Percentiles rank a stretch among this genome's conserved stretches.
These are phyloP conservation scores for Bactericera cockerelli DNA, from an alignment of 1,140 invertebrate genomes.

Conservation along the genomic window DNA sequence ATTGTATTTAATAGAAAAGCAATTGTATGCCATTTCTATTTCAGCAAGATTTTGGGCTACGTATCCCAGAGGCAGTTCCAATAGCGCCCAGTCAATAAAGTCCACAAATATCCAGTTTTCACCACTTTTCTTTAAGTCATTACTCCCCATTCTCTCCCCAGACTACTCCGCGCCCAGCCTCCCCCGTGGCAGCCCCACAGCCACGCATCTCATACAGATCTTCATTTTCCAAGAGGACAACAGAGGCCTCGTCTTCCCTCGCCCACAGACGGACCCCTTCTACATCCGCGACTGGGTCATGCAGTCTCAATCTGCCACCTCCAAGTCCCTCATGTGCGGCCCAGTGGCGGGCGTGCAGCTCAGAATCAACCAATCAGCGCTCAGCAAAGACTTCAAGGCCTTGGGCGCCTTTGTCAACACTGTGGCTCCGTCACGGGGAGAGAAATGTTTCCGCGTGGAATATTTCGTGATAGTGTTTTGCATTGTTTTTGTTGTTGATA, in stretches of 20 bases:
- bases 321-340: neutral
- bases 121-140: too few species aligned
- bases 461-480: too few species aligned
- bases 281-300: slow-evolving; percentile 2
- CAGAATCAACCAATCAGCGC: neutral
- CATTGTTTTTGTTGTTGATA: too few species aligned
- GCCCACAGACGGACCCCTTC: neutral
- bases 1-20: too few species aligned
- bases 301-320: neutral
- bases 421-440: too few species aligned
- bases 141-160: neutral
- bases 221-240: slow-evolving; percentile 2
- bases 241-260: neutral
- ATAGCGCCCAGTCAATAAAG: too few species aligned
- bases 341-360: neutral
- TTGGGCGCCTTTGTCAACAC: neutral
- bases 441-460: too few species aligned
- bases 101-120: too few species aligned
- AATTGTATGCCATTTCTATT: too few species aligned
- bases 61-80: too few species aligned
- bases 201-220: neutral
- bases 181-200: neutral
- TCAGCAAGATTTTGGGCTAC: too few species aligned
- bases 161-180: neutral
- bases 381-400: neutral